These are phyloP conservation scores for Drosophila biarmipes DNA, from an alignment of 1,140 invertebrate species.

Conservation along the genomic window DNA sequence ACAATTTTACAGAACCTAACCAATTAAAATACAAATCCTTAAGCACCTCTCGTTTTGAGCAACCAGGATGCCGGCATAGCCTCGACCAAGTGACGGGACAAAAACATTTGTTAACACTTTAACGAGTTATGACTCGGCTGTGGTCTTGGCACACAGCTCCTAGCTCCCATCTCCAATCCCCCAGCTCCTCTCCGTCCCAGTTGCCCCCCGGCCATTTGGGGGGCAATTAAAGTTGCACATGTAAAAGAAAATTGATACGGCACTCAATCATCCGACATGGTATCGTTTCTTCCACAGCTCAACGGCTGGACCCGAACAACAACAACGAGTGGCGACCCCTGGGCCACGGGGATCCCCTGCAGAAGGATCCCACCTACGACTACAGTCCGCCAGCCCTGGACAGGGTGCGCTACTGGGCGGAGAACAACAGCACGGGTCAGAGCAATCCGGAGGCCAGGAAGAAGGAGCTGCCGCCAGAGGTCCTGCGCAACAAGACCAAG, in stretches of 20 bases:
- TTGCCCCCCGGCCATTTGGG: conserved; percentile 35
- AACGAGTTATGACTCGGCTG: conserved; percentile 72
- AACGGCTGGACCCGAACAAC: conserved; percentile 76
- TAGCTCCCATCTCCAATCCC: conserved; percentile 4
- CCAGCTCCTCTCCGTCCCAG: conserved; percentile 4
- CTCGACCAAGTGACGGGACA: conserved; percentile 46
- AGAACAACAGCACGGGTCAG: conserved; percentile 84
- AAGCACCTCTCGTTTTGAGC: neutral
- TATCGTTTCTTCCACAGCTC: conserved; percentile 34
- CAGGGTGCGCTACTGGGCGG: conserved; percentile 91
- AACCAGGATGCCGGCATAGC: conserved; percentile 35
- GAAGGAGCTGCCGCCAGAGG: conserved; percentile 55
- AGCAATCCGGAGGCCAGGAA: conserved; percentile 78
- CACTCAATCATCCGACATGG: conserved; percentile 38
- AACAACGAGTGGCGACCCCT: conserved; percentile 90
- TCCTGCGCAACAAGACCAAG: conserved; percentile 84
- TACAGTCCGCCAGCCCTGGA: conserved; percentile 91
- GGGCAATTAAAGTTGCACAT: conserved; percentile 72
- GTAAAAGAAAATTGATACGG: conserved; percentile 63
- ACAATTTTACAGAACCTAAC: too few relatives aligned
- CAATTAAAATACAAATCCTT: neutral
- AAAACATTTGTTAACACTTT: conserved; percentile 84
- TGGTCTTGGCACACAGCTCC: conserved; percentile 5
- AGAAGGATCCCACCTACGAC: conserved; percentile 92
- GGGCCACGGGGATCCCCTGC: conserved; percentile 90